Evolutionary conservation across 1,140 invertebrate genomes (phyloP).

Genomic region (Macrostomum lignano): DNA sequence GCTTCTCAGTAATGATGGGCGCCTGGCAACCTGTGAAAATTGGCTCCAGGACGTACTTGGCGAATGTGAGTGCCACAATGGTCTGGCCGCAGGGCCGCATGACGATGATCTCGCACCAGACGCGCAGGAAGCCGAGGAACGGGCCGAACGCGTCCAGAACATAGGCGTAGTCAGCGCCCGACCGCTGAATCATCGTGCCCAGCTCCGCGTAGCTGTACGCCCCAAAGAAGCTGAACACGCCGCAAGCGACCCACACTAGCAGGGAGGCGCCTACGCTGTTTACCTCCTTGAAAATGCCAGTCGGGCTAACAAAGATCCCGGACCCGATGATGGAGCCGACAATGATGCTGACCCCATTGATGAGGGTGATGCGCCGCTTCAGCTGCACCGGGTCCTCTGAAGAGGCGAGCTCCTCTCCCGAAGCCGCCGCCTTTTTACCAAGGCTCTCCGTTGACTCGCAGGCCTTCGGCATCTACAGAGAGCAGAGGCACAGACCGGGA

Average conservation of each 20-base stretch:
- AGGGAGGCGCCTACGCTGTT: constrained; percentile 58
- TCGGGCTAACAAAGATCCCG: constrained; percentile 81
- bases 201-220: constrained; percentile 23
- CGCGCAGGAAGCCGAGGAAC: constrained; percentile 10
- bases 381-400: too few species aligned
- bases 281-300: constrained; percentile 47
- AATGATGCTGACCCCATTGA: constrained; percentile 22
- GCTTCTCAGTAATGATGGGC: constrained; percentile 13
- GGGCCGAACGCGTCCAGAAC: constrained; percentile 12
- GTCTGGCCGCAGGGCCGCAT: constrained; percentile 44
- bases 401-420: too few species aligned
- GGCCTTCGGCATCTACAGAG: too few species aligned
- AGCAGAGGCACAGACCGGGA: too few species aligned
- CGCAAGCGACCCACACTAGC: constrained; percentile 49
- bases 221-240: constrained; percentile 43
- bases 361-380: constrained; percentile 15
- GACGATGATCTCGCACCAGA: constrained; percentile 21
- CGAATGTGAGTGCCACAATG: constrained; percentile 24
- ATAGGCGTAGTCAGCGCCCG: constrained; percentile 24
- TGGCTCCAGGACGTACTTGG: constrained; percentile 24
- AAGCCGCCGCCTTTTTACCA: too few species aligned
- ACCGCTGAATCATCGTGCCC: constrained; percentile 17
- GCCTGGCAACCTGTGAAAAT: constrained; percentile 23
- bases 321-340: constrained; percentile 32
- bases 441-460: too few species aligned